Percentiles rank a stretch among this genome's conserved stretches.
Conservation (phyloP, 1,140 invertebrate species). For the Temnothorax curvispinosus region DNA sequence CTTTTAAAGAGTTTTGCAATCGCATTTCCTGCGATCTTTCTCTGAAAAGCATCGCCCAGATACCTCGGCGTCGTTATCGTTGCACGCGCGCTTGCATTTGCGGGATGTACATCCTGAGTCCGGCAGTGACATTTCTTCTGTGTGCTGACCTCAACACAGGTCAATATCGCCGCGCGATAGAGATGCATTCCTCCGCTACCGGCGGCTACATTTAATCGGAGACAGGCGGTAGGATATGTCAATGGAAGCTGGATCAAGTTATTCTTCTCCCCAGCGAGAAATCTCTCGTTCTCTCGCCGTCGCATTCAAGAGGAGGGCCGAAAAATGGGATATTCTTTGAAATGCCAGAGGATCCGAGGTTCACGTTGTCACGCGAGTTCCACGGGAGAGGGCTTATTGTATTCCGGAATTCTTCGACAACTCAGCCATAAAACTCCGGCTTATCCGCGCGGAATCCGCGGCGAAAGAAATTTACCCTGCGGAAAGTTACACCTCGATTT, state of each 20-base stretch:
- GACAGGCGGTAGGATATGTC: background rate
- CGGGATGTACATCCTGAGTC: background rate
- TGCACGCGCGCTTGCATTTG: constrained; percentile 44
- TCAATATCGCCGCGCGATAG: constrained; percentile 11
- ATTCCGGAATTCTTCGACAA: constrained; percentile 52
- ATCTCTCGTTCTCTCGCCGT: background rate
- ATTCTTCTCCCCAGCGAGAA: constrained; percentile 3
- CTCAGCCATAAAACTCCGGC: constrained; percentile 67
- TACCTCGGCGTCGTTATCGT: constrained; percentile 39
- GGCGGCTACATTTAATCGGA: constrained; percentile 39
- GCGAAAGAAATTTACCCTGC: constrained; percentile 42
- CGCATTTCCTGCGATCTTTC: constrained; percentile 15
- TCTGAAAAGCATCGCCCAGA: constrained; percentile 11
- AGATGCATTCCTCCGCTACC: background rate
- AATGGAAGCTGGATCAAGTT: constrained; percentile 24
- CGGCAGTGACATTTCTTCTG: constrained; percentile 26
- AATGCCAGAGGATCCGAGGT: constrained; percentile 16
- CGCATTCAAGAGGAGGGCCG: background rate
- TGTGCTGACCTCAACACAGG: background rate
- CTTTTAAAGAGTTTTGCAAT: constrained; percentile 49
- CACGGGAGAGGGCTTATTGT: constrained; percentile 41
- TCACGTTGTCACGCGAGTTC: background rate
- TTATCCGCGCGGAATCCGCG: constrained; percentile 72
- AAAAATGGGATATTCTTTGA: constrained; percentile 7
- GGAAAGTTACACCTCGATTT: constrained; percentile 75